A percentile compares a stretch with the other conserved stretches of the same genome.
Conservation (phyloP, 2,888 invertebrate genomes). For the Limulus polyphemus region DNA sequence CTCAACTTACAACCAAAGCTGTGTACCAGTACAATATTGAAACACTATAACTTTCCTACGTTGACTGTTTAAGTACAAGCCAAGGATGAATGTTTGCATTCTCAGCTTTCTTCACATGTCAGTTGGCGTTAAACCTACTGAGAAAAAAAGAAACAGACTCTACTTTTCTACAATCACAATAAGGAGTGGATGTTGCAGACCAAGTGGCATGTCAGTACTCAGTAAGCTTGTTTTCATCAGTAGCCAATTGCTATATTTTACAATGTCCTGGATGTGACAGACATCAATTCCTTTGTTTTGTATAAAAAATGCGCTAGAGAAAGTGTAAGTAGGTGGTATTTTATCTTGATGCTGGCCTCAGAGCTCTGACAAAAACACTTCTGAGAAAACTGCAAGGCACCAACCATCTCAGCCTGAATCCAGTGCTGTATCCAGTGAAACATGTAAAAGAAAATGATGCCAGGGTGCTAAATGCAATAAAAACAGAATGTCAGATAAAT, state of each 20-base stretch:
- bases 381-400: too few relatives aligned
- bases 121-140: too few relatives aligned
- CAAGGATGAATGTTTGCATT: not conserved
- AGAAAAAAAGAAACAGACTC: too few relatives aligned
- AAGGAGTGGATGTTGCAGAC: conserved; percentile 2
- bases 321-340: not conserved
- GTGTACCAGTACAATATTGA: not conserved
- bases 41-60: not conserved
- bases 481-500: too few relatives aligned
- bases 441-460: too few relatives aligned
- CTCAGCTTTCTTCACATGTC: not conserved
- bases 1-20: too few relatives aligned
- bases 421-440: too few relatives aligned
- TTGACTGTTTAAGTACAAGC: not conserved
- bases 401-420: too few relatives aligned
- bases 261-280: conserved; percentile 7
- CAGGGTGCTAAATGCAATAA: too few relatives aligned
- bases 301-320: conserved; percentile 4
- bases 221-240: conserved; percentile 1
- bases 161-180: conserved; percentile 6
- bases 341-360: too few relatives aligned
- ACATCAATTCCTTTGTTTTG: conserved; percentile 6
- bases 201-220: conserved; percentile 6
- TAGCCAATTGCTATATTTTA: conserved; percentile 6
- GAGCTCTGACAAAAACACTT: too few relatives aligned